A percentile compares a stretch with the other conserved stretches of the same genome.
phyloP scores from a whole-genome alignment of 2,888 invertebrate genomes.

The Laspeyria flexula region DNA sequence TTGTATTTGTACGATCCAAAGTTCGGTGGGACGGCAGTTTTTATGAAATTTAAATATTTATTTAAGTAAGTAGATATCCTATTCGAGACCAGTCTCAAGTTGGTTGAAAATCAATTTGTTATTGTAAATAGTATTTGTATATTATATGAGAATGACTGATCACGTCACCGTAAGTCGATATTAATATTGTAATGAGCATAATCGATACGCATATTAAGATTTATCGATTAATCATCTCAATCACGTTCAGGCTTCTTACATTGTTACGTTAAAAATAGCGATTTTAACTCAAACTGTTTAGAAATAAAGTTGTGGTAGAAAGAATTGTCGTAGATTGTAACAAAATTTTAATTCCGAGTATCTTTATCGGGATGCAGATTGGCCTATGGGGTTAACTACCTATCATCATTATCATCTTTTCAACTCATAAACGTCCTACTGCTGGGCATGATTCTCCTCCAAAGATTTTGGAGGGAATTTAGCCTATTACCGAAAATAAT shows the following conservation, averaged over 20 bases:
- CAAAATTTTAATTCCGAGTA: too few species aligned
- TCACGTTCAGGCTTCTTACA: constrained; percentile 17
- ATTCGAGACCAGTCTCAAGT: constrained; percentile 57
- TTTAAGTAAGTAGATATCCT: constrained; percentile 56
- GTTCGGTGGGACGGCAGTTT: constrained; percentile 37
- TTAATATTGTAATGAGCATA: constrained; percentile 12
- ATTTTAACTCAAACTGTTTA: background rate
- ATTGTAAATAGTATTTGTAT: constrained; percentile 70
- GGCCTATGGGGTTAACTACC: too few species aligned
- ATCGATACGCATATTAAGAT: constrained; percentile 7
- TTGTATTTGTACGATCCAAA: constrained; percentile 41
- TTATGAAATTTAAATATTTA: constrained; percentile 42
- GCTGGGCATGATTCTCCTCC: too few species aligned
- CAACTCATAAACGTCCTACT: too few species aligned
- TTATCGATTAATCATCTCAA: constrained; percentile 15
- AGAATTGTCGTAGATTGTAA: too few species aligned
- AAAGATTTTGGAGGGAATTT: too few species aligned
- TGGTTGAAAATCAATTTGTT: constrained; percentile 69
- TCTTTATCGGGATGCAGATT: too few species aligned
- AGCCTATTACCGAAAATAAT: too few species aligned
- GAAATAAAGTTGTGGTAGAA: background rate
- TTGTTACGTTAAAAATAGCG: constrained; percentile 2
- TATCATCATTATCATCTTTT: too few species aligned
- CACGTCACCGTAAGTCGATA: constrained; percentile 53
- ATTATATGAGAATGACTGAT: constrained; percentile 68